Evolutionary conservation across 2,888 invertebrate species (phyloP), one percentile per base, ranked within the genome.

Genomic region (Diaphora mendica): DNA sequence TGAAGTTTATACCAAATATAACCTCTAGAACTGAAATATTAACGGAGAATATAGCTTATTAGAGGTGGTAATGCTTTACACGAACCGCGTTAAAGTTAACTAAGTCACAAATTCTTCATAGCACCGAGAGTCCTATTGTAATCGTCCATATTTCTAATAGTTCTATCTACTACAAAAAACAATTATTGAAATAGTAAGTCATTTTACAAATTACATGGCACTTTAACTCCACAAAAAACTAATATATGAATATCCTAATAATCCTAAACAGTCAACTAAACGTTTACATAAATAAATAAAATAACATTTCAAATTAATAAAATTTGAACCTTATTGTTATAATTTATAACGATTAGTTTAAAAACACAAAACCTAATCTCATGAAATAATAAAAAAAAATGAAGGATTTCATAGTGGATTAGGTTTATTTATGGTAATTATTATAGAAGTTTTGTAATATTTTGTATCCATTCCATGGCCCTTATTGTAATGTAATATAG

Each of bases 401-500:
- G 65, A n/a, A 74, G 74, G 71, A 79, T 79, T 79, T 79, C 80
- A 78, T 55, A 68, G 76, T 81, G 70, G 76, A 65, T 75, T 42
- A 79, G 77, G 75, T 81, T 73, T 78, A 39, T 82, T 84, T 88
- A 87, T 77, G 80, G 82, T 84, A 85, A 82, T 82, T 84, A 82
- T 83, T 83, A 82, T 83, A 87, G 77, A 87, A 77, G 77, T 82
- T 94, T 95, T 95, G 91, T 94, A 94, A 94, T 91, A 90, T 94
- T 95, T 95, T 95, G 89, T 94, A 95, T 93, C 91, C 95, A 95
- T 95, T 95, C 95, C 94, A 94, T 89, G 82, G 86, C 89, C 90
- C 88, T 91, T 92, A 91, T 81, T 85, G 86, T 91, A 91, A 90
- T 93, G 91, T 94, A 93, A 90, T 88, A 93, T 95, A 95, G 90